These are phyloP conservation scores for Polydrusus tereticollis DNA, from an alignment of 2,888 invertebrate species.

Conservation along the genomic window DNA sequence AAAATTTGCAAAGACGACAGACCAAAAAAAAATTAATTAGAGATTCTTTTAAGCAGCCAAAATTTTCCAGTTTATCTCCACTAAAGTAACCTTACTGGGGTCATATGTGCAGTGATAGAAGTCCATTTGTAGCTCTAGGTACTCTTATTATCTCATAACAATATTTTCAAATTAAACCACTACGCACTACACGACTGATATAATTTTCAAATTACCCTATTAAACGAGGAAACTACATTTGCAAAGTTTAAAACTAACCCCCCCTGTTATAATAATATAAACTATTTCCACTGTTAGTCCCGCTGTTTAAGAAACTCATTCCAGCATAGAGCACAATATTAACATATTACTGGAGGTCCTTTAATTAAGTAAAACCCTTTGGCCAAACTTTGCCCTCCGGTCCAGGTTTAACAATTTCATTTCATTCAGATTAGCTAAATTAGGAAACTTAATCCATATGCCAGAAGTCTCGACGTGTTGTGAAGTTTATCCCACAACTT, in stretches of 20 bases:
- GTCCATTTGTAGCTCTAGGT: neutral
- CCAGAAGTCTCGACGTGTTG: constrained; percentile 16
- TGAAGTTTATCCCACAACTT: constrained; percentile 4
- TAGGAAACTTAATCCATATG: constrained; percentile 36
- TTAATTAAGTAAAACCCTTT: constrained; percentile 37
- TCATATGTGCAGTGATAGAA: neutral
- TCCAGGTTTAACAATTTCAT: constrained; percentile 42
- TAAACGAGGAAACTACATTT: neutral
- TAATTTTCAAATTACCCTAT: constrained; percentile 1
- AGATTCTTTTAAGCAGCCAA: no score
- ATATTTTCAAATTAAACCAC: neutral
- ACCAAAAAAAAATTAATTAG: no score
- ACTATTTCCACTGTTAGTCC: constrained; percentile 19
- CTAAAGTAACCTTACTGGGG: neutral
- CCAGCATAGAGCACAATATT: constrained; percentile 37
- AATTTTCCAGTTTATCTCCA: neutral
- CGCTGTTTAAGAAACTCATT: constrained; percentile 31
- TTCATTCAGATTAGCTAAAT: constrained; percentile 42
- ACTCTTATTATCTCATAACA: neutral
- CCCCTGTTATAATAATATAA: constrained; percentile 24
- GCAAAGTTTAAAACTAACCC: constrained; percentile 6
- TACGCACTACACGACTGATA: neutral
- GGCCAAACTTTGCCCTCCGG: constrained; percentile 32
- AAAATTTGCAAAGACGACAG: no score
- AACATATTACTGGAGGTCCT: constrained; percentile 42